phyloP scores from a whole-genome alignment of 2,797 vertebrate species.

The Zalophus californianus region DNA sequence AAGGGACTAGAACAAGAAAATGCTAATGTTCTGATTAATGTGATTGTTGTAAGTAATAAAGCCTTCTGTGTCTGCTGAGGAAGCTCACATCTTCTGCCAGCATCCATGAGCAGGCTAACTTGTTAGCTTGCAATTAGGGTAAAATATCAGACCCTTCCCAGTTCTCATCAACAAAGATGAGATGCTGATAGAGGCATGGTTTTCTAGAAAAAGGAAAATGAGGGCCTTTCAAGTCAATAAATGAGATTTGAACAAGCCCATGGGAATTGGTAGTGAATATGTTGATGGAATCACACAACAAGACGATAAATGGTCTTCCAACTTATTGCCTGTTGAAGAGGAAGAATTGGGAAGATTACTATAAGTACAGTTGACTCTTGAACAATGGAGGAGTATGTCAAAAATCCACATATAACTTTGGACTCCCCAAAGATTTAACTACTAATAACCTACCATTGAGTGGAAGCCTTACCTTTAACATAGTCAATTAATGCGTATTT shows the following conservation, averaged over 20 bases:
- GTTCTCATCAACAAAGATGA: neutral
- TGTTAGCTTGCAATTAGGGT: neutral
- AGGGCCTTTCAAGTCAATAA: neutral
- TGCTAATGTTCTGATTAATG: neutral
- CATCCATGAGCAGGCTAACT: neutral
- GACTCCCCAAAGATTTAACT: neutral
- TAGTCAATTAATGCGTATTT: neutral
- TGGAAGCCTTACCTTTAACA: neutral
- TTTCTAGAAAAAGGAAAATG: neutral
- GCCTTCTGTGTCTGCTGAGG: neutral
- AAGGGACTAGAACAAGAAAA: neutral
- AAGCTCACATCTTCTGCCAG: neutral
- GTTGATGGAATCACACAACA: neutral
- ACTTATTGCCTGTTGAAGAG: neutral
- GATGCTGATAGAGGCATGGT: neutral
- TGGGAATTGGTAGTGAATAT: neutral
- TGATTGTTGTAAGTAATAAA: neutral
- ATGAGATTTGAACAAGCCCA: neutral
- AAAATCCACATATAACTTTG: neutral
- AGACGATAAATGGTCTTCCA: neutral
- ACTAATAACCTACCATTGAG: neutral
- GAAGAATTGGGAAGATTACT: neutral
- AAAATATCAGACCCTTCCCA: neutral
- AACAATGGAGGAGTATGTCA: neutral
- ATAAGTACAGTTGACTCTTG: neutral